Conservation (phyloP, 2,113 vertebrate species). For the Embiotoca jacksoni region DNA sequence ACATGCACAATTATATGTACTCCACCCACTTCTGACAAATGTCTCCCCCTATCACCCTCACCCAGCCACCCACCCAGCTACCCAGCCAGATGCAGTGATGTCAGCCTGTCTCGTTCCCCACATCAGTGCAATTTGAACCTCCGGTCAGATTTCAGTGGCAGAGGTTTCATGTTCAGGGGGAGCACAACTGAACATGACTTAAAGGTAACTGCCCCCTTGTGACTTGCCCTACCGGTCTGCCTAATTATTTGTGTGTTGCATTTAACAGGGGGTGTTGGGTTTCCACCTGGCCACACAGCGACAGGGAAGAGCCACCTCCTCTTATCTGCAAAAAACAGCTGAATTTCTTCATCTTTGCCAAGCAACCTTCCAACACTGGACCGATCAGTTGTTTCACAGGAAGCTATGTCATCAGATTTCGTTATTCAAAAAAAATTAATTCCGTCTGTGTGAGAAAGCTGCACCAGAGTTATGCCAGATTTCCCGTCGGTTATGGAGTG, state of each 20-base stretch:
- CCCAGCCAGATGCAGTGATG: slow-evolving; percentile 28
- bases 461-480: background rate
- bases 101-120: background rate
- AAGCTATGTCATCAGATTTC: background rate
- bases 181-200: slow-evolving; percentile 14
- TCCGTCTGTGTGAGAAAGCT: background rate
- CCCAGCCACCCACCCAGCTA: background rate
- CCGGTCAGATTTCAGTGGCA: slow-evolving; percentile 5
- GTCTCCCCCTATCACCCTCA: background rate
- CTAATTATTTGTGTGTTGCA: slow-evolving; percentile 34
- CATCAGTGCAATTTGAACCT: slow-evolving; percentile 13
- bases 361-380: slow-evolving; percentile 9
- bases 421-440: no score
- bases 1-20: background rate
- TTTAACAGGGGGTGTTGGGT: slow-evolving; percentile 52
- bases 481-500: background rate
- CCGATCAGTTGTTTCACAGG: background rate
- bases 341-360: slow-evolving; percentile 32
- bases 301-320: slow-evolving; percentile 39
- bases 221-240: slow-evolving; percentile 43
- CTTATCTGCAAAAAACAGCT: slow-evolving; percentile 5
- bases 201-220: slow-evolving; percentile 22
- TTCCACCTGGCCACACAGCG: slow-evolving; percentile 52
- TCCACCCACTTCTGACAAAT: slow-evolving; percentile 17
- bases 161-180: background rate